phyloP scores from a whole-genome alignment of 1,140 invertebrate genomes.

The Olivierus martensii region DNA sequence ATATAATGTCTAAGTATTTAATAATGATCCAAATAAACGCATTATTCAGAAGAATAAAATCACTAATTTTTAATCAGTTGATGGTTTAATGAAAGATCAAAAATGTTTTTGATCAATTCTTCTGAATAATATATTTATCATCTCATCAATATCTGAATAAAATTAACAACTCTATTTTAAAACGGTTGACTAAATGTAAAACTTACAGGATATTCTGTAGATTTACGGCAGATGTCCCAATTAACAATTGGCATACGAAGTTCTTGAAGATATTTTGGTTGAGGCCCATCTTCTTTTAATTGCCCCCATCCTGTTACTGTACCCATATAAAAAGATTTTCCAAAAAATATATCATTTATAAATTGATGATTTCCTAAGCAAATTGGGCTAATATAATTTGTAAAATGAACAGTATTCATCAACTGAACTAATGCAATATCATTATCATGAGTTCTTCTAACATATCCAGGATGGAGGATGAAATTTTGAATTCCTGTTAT shows the following conservation, averaged over 20 bases:
- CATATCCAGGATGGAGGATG: constrained; percentile 35
- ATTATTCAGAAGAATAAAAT: too few species aligned
- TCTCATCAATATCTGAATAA: too few species aligned
- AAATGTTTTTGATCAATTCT: too few species aligned
- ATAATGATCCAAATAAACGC: too few species aligned
- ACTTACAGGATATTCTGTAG: constrained; percentile 19
- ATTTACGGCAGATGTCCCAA: constrained; percentile 13
- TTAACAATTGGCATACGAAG: constrained; percentile 24
- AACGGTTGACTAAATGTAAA: too few species aligned
- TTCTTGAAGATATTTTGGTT: constrained; percentile 22
- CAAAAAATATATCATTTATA: background rate
- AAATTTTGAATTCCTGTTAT: constrained; percentile 10
- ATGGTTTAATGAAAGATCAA: too few species aligned
- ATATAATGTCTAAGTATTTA: too few species aligned
- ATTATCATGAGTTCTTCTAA: constrained; percentile 43
- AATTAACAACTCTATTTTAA: too few species aligned
- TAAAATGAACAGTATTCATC: constrained; percentile 17
- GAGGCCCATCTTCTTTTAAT: constrained; percentile 21
- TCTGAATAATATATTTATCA: too few species aligned
- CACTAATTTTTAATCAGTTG: too few species aligned
- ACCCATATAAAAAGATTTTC: constrained; percentile 12
- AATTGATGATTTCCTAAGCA: constrained; percentile 17
- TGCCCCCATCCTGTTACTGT: constrained; percentile 26
- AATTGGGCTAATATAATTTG: constrained; percentile 22
- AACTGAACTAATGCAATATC: constrained; percentile 53